Evolutionary conservation across 1,140 invertebrate species (phyloP).

Genomic region (Drosophila orosa): DNA sequence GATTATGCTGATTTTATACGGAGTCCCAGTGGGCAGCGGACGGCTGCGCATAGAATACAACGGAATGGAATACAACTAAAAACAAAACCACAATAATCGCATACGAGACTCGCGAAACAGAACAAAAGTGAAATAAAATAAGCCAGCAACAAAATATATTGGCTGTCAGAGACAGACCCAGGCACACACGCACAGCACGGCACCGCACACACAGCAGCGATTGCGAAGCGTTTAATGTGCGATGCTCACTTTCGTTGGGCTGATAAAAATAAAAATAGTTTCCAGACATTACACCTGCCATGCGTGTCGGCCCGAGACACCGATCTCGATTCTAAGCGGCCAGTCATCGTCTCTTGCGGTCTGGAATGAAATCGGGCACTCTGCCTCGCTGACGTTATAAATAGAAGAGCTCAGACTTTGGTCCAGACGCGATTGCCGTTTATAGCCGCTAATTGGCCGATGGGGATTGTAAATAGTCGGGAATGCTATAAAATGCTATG

Average conservation of each 20-base stretch:
- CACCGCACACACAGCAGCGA: slow-evolving; percentile 12
- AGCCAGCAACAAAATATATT: slow-evolving; percentile 48
- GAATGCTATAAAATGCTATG: slow-evolving; percentile 52
- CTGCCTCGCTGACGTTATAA: slow-evolving; percentile 24
- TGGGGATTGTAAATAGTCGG: slow-evolving; percentile 44
- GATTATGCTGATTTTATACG: slow-evolving; percentile 83
- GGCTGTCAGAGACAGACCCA: slow-evolving; percentile 23
- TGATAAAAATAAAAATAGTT: slow-evolving; percentile 79
- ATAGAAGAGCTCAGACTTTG: slow-evolving; percentile 38
- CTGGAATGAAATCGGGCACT: slow-evolving; percentile 47
- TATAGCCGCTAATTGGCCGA: slow-evolving; percentile 61
- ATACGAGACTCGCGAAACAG: slow-evolving; percentile 71
- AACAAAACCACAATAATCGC: slow-evolving; percentile 48
- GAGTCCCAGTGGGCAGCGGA: slow-evolving; percentile 33
- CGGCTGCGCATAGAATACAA: slow-evolving; percentile 74
- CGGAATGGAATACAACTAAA: slow-evolving; percentile 63
- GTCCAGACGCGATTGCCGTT: slow-evolving; percentile 42
- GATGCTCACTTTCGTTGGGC: slow-evolving; percentile 75
- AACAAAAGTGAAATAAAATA: slow-evolving; percentile 71
- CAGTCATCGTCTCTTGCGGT: slow-evolving; percentile 36
- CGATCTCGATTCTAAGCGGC: slow-evolving; percentile 29
- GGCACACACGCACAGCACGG: slow-evolving; percentile 16
- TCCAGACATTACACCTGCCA: slow-evolving; percentile 51
- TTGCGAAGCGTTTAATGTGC: slow-evolving; percentile 49
- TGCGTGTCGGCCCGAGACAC: slow-evolving; percentile 18